A percentile compares a stretch with the other conserved stretches of the same genome.
These are phyloP conservation scores for Nothura maculosa DNA, from an alignment of 2,797 vertebrate species.

Conservation along the genomic window DNA sequence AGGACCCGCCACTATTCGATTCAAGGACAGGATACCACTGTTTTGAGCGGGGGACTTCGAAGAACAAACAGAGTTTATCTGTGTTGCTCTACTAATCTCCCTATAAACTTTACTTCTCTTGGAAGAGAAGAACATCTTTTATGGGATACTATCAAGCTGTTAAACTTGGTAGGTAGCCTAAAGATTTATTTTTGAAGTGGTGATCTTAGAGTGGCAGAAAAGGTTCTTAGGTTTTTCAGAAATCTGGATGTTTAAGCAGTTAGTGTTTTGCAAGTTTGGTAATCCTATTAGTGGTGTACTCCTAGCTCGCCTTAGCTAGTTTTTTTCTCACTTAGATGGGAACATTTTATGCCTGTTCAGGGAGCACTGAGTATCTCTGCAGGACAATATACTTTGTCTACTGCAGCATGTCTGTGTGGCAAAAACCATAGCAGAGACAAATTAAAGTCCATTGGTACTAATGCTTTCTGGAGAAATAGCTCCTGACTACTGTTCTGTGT, in stretches of 20 bases:
- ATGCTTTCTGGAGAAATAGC: background rate
- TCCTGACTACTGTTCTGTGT: background rate
- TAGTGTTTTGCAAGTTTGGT: background rate
- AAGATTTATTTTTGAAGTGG: background rate
- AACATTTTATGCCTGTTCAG: background rate
- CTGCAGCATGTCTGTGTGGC: background rate
- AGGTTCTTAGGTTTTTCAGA: background rate
- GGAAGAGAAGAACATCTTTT: constrained; percentile 16
- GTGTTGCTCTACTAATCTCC: background rate
- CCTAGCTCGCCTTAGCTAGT: background rate
- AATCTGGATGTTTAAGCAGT: background rate
- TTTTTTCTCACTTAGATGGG: background rate
- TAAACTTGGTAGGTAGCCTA: background rate
- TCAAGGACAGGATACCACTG: background rate
- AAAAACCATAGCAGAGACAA: background rate
- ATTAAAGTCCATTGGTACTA: background rate
- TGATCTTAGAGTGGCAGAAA: background rate
- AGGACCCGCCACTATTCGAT: background rate
- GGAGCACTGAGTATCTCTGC: background rate
- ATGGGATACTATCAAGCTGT: background rate
- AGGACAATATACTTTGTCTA: background rate
- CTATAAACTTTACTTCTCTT: background rate
- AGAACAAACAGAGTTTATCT: background rate
- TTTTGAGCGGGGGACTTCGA: background rate
- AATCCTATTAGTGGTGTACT: background rate